phyloP scores from a whole-genome alignment of 2,113 vertebrate genomes.

The Phalacrocorax pelagicus region DNA sequence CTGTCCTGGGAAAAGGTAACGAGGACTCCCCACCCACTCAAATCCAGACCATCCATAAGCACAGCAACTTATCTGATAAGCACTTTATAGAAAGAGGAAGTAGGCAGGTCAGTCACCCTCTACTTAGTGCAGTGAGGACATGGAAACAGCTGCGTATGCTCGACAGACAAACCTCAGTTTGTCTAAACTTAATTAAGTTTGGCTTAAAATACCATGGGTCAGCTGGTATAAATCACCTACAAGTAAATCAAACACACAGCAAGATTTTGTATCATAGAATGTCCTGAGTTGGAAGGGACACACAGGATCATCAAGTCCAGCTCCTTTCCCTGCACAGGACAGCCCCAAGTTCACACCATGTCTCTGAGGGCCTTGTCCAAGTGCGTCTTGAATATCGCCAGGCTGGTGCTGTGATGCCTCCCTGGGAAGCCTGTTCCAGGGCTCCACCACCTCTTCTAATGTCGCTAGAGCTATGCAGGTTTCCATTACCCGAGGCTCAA shows the following conservation, averaged over 20 bases:
- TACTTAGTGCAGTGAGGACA: not conserved
- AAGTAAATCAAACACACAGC: too few relatives aligned
- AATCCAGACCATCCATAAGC: not conserved
- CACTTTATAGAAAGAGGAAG: not conserved
- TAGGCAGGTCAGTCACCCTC: not conserved
- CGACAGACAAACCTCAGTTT: not conserved
- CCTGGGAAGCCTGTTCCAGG: too few relatives aligned
- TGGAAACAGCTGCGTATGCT: not conserved
- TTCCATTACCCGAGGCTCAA: not conserved
- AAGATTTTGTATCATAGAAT: too few relatives aligned
- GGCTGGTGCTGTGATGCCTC: too few relatives aligned
- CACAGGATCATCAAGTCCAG: too few relatives aligned
- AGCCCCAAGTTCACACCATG: too few relatives aligned
- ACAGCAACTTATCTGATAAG: not conserved
- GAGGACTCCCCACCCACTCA: not conserved
- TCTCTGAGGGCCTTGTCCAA: too few relatives aligned
- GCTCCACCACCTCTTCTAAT: not conserved
- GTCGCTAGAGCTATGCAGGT: not conserved
- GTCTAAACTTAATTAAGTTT: not conserved
- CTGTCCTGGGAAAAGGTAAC: not conserved
- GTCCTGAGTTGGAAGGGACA: too few relatives aligned
- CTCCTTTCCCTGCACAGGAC: too few relatives aligned
- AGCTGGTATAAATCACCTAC: not conserved
- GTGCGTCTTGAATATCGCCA: too few relatives aligned
- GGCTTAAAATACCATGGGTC: accelerated